Conservation (phyloP, 2,113 vertebrate species). For the Gobiocypris rarus region DNA sequence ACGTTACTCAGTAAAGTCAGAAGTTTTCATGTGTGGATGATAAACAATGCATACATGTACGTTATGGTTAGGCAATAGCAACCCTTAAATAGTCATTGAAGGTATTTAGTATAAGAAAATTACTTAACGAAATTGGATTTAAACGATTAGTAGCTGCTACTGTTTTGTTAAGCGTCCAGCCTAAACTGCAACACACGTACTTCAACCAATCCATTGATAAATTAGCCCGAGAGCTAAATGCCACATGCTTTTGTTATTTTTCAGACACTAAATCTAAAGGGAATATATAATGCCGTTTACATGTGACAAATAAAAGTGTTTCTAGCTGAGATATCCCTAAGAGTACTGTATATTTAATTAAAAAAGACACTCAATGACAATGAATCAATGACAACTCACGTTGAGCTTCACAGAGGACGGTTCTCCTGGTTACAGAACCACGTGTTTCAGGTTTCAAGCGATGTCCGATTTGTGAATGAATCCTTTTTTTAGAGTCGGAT, state of each 20-base stretch:
- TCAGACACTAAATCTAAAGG: background rate
- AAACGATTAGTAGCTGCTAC: background rate
- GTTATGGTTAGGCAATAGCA: background rate
- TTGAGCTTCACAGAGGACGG: conserved; percentile 49
- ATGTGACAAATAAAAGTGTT: background rate
- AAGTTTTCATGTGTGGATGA: background rate
- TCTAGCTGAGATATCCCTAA: background rate
- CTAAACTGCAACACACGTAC: background rate
- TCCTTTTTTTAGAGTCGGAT: conserved; percentile 12
- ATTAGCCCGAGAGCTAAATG: conserved; percentile 30
- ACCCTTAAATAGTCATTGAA: background rate
- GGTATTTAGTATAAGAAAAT: background rate
- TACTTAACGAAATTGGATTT: background rate
- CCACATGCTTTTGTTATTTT: background rate
- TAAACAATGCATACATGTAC: background rate
- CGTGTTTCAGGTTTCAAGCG: conserved; percentile 13
- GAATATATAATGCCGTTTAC: background rate
- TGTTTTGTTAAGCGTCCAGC: background rate
- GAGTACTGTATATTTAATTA: no score
- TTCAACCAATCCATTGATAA: background rate
- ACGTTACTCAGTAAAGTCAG: background rate
- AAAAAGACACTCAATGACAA: conserved; percentile 11
- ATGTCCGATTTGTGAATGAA: background rate
- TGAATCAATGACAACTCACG: conserved; percentile 45
- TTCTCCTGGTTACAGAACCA: conserved; percentile 14